Conservation (phyloP, 2,113 vertebrate species). For the Peromyscus polionotus region DNA sequence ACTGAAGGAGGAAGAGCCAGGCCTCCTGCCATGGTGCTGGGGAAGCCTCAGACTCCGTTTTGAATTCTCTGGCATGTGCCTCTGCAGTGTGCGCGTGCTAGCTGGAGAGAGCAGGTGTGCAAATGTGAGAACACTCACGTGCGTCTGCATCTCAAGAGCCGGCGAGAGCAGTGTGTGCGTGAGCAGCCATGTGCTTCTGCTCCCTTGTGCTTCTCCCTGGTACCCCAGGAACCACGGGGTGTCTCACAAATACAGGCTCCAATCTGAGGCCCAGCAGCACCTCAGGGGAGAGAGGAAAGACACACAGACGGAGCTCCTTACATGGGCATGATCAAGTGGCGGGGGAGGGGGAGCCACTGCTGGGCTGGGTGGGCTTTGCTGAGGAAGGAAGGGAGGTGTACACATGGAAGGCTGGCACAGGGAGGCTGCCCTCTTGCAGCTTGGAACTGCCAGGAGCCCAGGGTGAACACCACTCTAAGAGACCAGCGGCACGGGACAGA, state of each 20-base stretch:
- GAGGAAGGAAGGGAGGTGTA: background rate
- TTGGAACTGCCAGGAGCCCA: background rate
- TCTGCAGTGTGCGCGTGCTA: background rate
- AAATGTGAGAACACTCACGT: background rate
- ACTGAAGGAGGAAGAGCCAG: background rate
- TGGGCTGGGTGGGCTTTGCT: background rate
- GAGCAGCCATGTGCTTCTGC: background rate
- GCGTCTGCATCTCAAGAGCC: background rate
- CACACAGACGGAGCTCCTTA: background rate
- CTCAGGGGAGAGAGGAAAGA: slow-evolving; percentile 11
- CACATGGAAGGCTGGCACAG: background rate
- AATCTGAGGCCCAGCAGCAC: slow-evolving; percentile 45
- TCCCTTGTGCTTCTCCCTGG: slow-evolving; percentile 71
- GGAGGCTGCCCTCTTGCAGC: background rate
- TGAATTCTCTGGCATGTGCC: slow-evolving; percentile 48
- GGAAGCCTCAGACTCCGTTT: slow-evolving; percentile 17
- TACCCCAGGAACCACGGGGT: slow-evolving; percentile 11
- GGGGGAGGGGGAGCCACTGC: background rate
- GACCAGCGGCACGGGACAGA: background rate
- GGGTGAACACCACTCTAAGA: background rate
- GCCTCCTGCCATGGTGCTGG: background rate
- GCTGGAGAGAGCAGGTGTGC: background rate
- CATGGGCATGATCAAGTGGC: background rate
- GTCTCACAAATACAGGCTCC: background rate
- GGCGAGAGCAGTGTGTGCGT: background rate